Evolutionary conservation across 1,140 invertebrate species (phyloP), one percentile per base, ranked within the genome.

Genomic region (Chironomus tepperi): DNA sequence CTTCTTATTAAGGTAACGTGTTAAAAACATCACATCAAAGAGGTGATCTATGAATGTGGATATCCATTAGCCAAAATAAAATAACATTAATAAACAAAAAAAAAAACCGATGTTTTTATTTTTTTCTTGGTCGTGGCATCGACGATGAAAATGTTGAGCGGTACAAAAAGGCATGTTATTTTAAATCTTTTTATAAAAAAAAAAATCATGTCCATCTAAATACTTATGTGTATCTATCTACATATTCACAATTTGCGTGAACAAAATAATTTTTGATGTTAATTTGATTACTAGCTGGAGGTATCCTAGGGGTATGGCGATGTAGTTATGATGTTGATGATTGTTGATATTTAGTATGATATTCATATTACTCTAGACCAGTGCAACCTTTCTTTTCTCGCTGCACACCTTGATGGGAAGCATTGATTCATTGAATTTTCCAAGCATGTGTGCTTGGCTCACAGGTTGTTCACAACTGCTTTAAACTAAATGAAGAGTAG

Each of bases 1-100:
- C n/a, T 57, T n/a, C 47, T 57, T 57, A 57, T 57, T 57, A 57
- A 57, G 47, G 47, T 57, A 57, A 57, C n/a, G 47, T 57, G 47
- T 57, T 57, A 57, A 57, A 57, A 57, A 57, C 47, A 57, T 57
- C 47, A 57, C 47, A 57, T 57, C 47, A 57, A 57, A 57, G 24
- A 34, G 47, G 47, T 57, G 47, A 57, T 57, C 47, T 57, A 57
- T 57, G 47, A 5, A 34, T 34, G 24, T 34, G 24, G 47, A 15
- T 8, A 57, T 57, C 47, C 47, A 57, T 57, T 57, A 57, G 47
- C 47, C 47, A 57, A 57, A 57, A 57, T 57, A 57, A 57, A 57
- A 57, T 57, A 57, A 57, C 47, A 57, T 57, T 57, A 57, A 12
- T 57, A 57, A 57, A 57, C 47, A 57, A 15, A 57, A 57, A n/a